Evolutionary conservation across 2,113 vertebrate species (phyloP).

Genomic region (Hippocampus zosterae): DNA sequence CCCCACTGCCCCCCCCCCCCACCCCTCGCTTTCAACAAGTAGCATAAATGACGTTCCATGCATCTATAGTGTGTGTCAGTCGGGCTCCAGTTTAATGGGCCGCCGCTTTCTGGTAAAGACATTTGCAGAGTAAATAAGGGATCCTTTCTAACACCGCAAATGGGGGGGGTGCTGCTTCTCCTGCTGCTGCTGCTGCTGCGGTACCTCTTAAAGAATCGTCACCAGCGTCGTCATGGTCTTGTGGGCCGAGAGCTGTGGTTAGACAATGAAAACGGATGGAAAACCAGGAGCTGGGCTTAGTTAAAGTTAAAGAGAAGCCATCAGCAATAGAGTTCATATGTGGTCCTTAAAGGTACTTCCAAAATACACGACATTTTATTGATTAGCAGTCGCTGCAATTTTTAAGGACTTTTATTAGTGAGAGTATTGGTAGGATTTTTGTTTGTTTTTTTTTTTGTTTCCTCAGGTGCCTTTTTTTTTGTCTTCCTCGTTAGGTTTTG

Average conservation of each 20-base stretch:
- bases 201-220: slow-evolving; percentile 35
- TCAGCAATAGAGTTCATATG: slow-evolving; percentile 21
- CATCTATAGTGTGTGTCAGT: slow-evolving; percentile 40
- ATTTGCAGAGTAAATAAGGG: slow-evolving; percentile 56
- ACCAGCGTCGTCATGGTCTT: slow-evolving; percentile 34
- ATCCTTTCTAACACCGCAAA: slow-evolving; percentile 34
- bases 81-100: slow-evolving; percentile 42
- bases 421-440: too few relatives aligned
- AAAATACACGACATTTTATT: not conserved
- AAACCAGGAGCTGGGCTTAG: slow-evolving; percentile 21
- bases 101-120: slow-evolving; percentile 36
- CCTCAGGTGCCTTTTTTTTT: too few relatives aligned
- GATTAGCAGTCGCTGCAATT: not conserved
- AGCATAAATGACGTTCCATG: slow-evolving; percentile 38
- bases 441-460: too few relatives aligned
- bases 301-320: slow-evolving; percentile 12
- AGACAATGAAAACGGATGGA: slow-evolving; percentile 20
- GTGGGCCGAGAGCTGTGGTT: slow-evolving; percentile 33
- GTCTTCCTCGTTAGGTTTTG: too few relatives aligned
- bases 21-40: slow-evolving; percentile 24
- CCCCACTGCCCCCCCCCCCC: not conserved
- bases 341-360: not conserved
- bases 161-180: slow-evolving; percentile 22
- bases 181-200: slow-evolving; percentile 25
- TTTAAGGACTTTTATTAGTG: not conserved